phyloP scores from a whole-genome alignment of 2,113 vertebrate species.

The Chroicocephalus ridibundus region DNA sequence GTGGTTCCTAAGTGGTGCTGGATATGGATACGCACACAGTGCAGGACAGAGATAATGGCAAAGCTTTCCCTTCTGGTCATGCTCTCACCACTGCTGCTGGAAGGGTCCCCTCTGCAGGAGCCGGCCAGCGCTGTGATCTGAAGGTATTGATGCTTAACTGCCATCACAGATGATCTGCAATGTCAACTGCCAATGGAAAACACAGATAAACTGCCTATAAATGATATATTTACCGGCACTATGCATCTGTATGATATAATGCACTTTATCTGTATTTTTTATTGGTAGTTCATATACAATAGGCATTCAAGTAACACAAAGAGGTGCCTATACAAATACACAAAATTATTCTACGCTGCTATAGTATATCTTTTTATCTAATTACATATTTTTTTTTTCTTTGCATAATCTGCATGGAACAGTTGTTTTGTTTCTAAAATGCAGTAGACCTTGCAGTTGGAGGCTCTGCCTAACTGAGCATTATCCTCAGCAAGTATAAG shows the following conservation, averaged over 20 bases:
- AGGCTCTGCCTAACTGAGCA: background rate
- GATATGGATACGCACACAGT: slow-evolving; percentile 1
- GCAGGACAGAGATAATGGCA: slow-evolving; percentile 16
- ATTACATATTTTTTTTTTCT: background rate
- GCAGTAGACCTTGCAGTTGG: background rate
- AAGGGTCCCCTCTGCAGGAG: background rate
- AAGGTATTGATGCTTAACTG: background rate
- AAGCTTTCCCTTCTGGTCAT: background rate
- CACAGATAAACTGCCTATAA: background rate
- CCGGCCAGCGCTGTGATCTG: background rate
- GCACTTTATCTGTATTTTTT: background rate
- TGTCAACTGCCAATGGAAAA: background rate
- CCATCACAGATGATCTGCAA: background rate
- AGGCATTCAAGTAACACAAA: background rate
- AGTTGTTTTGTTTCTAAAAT: background rate
- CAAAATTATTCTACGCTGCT: background rate
- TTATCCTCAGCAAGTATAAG: background rate
- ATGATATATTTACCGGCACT: background rate
- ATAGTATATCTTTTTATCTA: background rate
- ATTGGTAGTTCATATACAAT: background rate
- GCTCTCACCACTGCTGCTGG: background rate
- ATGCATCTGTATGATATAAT: background rate
- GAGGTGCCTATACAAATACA: background rate
- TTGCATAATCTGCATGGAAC: background rate
- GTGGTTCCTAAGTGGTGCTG: slow-evolving; percentile 43